These are phyloP conservation scores for Sesia bembeciformis DNA, from an alignment of 2,888 invertebrate genomes.

Conservation along the genomic window DNA sequence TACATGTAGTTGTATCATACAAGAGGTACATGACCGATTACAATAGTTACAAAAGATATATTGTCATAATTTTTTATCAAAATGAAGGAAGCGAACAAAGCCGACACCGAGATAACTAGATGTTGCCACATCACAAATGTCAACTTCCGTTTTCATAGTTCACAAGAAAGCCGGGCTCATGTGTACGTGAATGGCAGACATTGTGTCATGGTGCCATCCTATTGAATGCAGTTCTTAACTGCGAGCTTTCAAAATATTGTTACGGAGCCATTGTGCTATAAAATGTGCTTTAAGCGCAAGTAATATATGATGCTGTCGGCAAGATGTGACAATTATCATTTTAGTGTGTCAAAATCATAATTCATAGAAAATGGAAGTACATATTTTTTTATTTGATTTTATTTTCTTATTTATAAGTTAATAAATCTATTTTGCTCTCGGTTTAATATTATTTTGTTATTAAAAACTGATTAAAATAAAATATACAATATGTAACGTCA, in stretches of 20 bases:
- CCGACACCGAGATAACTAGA: conserved; percentile 14
- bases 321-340: too few relatives aligned
- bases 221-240: conserved; percentile 34
- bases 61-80: conserved; percentile 1
- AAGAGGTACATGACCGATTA: background rate
- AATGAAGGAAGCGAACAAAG: conserved; percentile 13
- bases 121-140: conserved; percentile 36
- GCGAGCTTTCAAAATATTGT: conserved; percentile 50
- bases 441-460: too few relatives aligned
- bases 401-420: too few relatives aligned
- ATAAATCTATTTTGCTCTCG: too few relatives aligned
- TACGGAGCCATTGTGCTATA: conserved; percentile 31
- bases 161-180: conserved; percentile 18
- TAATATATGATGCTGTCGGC: too few relatives aligned
- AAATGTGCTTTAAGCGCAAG: conserved; percentile 10
- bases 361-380: too few relatives aligned
- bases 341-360: too few relatives aligned
- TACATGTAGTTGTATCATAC: background rate
- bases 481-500: too few relatives aligned
- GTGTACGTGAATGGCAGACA: conserved; percentile 28
- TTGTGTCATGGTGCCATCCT: conserved; percentile 19
- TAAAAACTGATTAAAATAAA: too few relatives aligned
- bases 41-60: background rate
- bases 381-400: too few relatives aligned
- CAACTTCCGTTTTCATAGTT: conserved; percentile 46